These are phyloP conservation scores for Peucedramus taeniatus DNA, from an alignment of 2,113 vertebrate genomes.

Conservation along the genomic window DNA sequence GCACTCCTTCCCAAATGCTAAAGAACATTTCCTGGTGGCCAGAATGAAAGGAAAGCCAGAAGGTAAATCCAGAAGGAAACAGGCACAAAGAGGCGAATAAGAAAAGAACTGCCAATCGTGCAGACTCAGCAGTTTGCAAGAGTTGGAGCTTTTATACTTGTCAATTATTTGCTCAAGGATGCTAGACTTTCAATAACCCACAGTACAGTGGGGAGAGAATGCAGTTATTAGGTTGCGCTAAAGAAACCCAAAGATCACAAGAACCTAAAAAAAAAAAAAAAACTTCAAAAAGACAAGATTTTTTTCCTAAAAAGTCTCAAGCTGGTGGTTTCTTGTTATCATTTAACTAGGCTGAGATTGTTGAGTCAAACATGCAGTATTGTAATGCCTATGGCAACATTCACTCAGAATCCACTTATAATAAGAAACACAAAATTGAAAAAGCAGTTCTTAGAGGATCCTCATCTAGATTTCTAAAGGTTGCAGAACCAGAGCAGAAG, in stretches of 20 bases:
- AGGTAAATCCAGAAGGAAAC: background rate
- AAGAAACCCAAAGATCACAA: background rate
- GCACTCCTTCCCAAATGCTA: background rate
- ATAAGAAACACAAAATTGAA: background rate
- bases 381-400: background rate
- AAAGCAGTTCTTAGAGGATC: background rate
- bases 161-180: background rate
- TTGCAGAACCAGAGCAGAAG: background rate
- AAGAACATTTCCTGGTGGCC: background rate
- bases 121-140: background rate
- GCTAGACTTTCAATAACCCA: background rate
- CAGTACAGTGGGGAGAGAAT: background rate
- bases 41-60: background rate
- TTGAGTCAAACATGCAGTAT: background rate
- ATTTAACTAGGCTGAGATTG: background rate
- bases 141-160: background rate
- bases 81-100: background rate
- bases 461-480: background rate
- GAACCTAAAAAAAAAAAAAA: background rate
- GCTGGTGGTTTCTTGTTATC: background rate
- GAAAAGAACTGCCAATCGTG: background rate
- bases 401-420: background rate
- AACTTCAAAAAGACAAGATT: background rate
- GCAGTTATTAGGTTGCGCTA: background rate
- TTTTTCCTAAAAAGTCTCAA: background rate